Percentiles rank a stretch among this genome's conserved stretches.
Conservation (phyloP, 2,888 invertebrate species). For the Leptopterna dolabrata region DNA sequence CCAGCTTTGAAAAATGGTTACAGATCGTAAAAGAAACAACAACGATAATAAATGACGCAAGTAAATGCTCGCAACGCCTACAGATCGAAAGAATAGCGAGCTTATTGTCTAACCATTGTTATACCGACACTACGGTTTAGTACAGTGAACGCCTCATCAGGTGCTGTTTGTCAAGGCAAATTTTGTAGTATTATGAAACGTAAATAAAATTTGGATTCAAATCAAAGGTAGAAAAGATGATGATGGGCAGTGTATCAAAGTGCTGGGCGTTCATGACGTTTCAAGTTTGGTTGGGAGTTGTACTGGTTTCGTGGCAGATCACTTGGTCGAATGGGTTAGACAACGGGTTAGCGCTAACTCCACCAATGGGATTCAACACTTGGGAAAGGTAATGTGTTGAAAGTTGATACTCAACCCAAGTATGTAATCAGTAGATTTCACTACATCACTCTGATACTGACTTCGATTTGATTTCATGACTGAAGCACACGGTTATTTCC, state of each 20-base stretch:
- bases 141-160: background rate
- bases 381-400: constrained; percentile 70
- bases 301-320: background rate
- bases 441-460: too few relatives aligned
- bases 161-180: background rate
- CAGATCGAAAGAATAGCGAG: too few relatives aligned
- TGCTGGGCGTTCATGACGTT: background rate
- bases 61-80: too few relatives aligned
- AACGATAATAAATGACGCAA: too few relatives aligned
- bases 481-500: too few relatives aligned
- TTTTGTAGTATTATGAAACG: background rate
- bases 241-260: background rate
- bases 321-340: constrained; percentile 66
- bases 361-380: constrained; percentile 80
- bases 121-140: background rate
- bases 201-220: background rate
- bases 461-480: too few relatives aligned
- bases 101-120: background rate
- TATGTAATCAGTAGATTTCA: too few relatives aligned
- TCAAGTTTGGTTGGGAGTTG: background rate
- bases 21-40: background rate
- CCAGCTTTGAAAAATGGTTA: background rate
- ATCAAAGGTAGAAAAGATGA: background rate
- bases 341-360: constrained; percentile 75
- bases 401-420: too few relatives aligned